Percentiles rank a stretch among this genome's conserved stretches.
These are phyloP conservation scores for Agrotis exclamationis DNA, from an alignment of 2,888 invertebrate species.

Conservation along the genomic window DNA sequence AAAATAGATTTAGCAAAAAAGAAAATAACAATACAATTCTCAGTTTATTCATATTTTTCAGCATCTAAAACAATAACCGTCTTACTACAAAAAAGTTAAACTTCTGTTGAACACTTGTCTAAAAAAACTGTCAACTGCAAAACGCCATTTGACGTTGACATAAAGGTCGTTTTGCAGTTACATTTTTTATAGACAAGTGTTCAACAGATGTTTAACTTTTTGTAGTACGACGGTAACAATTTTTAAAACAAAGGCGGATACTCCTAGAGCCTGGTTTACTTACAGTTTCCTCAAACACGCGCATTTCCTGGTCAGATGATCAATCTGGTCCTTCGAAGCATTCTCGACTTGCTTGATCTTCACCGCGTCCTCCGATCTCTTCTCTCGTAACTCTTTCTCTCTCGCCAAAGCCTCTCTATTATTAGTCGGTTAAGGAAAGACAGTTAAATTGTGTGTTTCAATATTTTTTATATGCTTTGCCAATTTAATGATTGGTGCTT, in stretches of 20 bases:
- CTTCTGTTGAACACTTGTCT: too few species aligned
- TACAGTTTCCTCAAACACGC: slow-evolving; percentile 92
- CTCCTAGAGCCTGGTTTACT: slow-evolving; percentile 75
- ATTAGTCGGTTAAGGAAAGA: slow-evolving; percentile 75
- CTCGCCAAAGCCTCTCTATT: slow-evolving; percentile 88
- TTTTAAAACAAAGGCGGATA: background rate
- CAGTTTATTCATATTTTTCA: too few species aligned
- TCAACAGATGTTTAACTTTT: too few species aligned
- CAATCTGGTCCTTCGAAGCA: slow-evolving; percentile 89
- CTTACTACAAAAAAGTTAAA: too few species aligned
- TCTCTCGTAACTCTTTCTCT: slow-evolving; percentile 84
- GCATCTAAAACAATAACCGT: background rate
- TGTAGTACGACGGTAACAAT: too few species aligned
- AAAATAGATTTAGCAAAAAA: background rate
- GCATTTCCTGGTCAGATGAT: slow-evolving; percentile 92
- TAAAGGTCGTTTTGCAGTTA: too few species aligned
- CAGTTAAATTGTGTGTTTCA: slow-evolving; percentile 48
- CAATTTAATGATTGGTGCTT: slow-evolving; percentile 31
- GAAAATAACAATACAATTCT: too few species aligned
- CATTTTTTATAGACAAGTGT: too few species aligned
- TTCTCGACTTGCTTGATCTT: slow-evolving; percentile 86
- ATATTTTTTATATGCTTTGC: slow-evolving; percentile 54
- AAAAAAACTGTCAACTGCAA: too few species aligned
- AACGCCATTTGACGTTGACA: too few species aligned
- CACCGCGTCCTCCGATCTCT: slow-evolving; percentile 82